Percentiles rank a stretch among this genome's conserved stretches.
Evolutionary conservation across 2,888 invertebrate genomes (phyloP).

Genomic region (Thymelicus lineola): DNA sequence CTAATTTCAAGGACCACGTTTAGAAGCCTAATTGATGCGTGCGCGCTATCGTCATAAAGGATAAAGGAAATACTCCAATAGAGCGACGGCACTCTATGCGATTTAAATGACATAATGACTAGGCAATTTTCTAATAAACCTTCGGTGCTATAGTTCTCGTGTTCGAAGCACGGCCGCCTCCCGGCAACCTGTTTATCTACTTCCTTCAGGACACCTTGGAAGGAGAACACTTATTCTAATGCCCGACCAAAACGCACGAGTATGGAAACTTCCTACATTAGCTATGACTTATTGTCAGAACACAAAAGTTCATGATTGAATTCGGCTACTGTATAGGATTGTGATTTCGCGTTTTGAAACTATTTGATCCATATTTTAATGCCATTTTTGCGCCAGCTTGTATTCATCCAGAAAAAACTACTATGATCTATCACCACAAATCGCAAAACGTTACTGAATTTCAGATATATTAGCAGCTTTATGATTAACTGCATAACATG

Average conservation of each 20-base stretch:
- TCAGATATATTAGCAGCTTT: background rate
- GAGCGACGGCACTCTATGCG: constrained; percentile 84
- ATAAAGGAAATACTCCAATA: constrained; percentile 84
- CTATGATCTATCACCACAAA: background rate
- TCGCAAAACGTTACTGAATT: background rate
- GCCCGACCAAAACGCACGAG: constrained; percentile 39
- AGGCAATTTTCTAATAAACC: constrained; percentile 85
- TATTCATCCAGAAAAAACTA: too few species aligned
- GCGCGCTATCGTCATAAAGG: constrained; percentile 80
- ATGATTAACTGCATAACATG: background rate
- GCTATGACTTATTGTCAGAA: constrained; percentile 2
- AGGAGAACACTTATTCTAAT: constrained; percentile 52
- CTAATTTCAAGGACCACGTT: constrained; percentile 60
- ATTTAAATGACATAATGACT: constrained; percentile 85
- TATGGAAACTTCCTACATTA: constrained; percentile 34
- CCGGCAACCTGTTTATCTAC: constrained; percentile 77
- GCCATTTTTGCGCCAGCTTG: too few species aligned
- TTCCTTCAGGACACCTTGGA: constrained; percentile 76
- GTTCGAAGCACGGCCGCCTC: constrained; percentile 71
- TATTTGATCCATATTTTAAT: background rate
- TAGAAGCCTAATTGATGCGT: constrained; percentile 78
- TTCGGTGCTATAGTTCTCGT: constrained; percentile 77
- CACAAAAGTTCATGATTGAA: background rate
- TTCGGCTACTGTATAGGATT: background rate
- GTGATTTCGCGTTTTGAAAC: background rate